Base-by-base conservation (phyloP, 2,888 invertebrate genomes). In the Leptogaster cylindrica region DNA sequence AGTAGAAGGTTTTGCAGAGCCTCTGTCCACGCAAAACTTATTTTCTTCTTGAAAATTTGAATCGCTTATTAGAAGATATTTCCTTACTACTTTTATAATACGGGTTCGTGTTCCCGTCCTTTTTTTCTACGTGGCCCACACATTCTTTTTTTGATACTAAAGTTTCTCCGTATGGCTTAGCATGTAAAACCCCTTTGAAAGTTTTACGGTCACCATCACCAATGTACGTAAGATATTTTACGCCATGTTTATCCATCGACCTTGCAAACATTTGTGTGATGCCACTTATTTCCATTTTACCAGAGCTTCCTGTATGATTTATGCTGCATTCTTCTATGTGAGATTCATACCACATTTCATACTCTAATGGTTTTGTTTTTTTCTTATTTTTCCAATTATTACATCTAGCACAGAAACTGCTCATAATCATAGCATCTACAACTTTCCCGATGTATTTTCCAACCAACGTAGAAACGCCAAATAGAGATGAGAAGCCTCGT, bases 371-470 rank as follows among this genome's bases (percentile, higher is more conserved):
- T 16, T 33, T 55, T 10, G 46, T 14, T 14, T 18, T 46, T 46
- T 46, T 46, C 16, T 36, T 50, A 20, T 25, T 65, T 65, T 72
- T 70, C 66, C 68, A 70, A 2, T 61, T 6, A 58, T 67, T 48
- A 44, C 71, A 72, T 2, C 63, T 64, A 51, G 67, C 66, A 36
- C 71, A 71, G 61, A 66, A 70, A 33, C 68, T 71, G 3, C 58
- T 61, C 68, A 67, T 72, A 1, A 71, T 61, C 55, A 69, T 50
- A 6, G 48, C 44, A 65, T 70, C 68, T 1, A 68, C 18, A 25
- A 69, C 55, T 44, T 66, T 70, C 44, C 58, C 48, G 44, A 58
- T 36, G 50, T 69, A 50, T 18, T 68, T 69, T 20, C 46, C 68
- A 23, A 65, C 28, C 12, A 66, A 31, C 18, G 68, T 66, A 18